These are phyloP conservation scores for Sebastolobus altivelis DNA, from an alignment of 2,797 vertebrate species.

Conservation along the genomic window DNA sequence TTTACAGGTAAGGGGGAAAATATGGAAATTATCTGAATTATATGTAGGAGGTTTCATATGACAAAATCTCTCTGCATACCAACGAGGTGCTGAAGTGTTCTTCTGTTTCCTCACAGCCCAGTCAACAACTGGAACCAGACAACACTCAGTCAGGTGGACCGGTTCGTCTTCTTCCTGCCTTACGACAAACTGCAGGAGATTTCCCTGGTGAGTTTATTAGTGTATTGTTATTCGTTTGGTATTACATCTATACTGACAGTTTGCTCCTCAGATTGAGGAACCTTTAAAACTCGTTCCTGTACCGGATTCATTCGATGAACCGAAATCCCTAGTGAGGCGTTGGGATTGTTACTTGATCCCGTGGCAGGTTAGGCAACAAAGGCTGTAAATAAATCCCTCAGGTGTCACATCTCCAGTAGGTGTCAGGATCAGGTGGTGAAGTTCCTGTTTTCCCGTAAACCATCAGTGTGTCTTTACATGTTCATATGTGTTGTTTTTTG, in stretches of 20 bases:
- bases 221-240: neutral
- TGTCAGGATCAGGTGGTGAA: conserved; percentile 64
- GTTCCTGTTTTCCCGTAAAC: conserved; percentile 48
- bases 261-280: neutral
- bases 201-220: conserved; percentile 69
- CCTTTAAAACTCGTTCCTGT: neutral
- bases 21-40: neutral
- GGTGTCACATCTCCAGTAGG: conserved; percentile 61
- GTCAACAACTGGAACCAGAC: conserved; percentile 78
- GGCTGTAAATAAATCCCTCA: conserved; percentile 66
- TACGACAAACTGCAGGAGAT: conserved; percentile 74
- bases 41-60: neutral
- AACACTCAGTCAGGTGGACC: conserved; percentile 80
- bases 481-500: conserved; percentile 16
- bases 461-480: conserved; percentile 5
- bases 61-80: neutral
- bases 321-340: conserved; percentile 35
- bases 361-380: conserved; percentile 15
- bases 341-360: conserved; percentile 64
- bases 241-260: neutral
- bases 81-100: neutral
- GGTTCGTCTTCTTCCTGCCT: conserved; percentile 86
- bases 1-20: neutral
- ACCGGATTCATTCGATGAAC: conserved; percentile 22
- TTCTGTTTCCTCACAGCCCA: conserved; percentile 64